Evolutionary conservation across 2,888 invertebrate species (phyloP).

Genomic region (Ophioninae sp.): DNA sequence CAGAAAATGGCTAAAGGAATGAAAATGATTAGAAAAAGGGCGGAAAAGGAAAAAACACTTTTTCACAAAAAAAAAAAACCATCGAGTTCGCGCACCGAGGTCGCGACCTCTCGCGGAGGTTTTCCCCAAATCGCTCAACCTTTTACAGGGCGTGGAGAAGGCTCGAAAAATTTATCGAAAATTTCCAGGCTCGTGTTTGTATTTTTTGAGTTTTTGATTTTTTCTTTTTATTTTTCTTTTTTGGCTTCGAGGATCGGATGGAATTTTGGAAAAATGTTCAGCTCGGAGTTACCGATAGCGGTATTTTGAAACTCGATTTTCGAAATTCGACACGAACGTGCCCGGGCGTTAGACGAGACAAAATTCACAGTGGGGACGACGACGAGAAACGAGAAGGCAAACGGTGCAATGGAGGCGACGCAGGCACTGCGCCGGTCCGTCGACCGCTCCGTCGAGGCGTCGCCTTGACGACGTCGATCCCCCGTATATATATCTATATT

Average conservation of each 20-base stretch:
- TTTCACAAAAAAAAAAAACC: neutral
- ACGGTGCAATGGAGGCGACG: slow-evolving; percentile 62
- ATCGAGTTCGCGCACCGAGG: neutral
- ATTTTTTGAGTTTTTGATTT: neutral
- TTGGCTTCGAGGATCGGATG: neutral
- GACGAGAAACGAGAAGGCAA: slow-evolving; percentile 34
- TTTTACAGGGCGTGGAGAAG: neutral
- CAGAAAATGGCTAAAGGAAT: neutral
- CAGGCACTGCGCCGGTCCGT: slow-evolving; percentile 61
- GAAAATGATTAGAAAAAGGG: neutral
- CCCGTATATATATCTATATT: neutral
- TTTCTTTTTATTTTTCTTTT: neutral
- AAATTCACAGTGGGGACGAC: slow-evolving; percentile 36
- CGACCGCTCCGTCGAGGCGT: slow-evolving; percentile 73
- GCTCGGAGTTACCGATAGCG: too few species aligned
- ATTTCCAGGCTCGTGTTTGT: neutral
- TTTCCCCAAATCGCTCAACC: slow-evolving; percentile 17
- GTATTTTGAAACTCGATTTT: too few species aligned
- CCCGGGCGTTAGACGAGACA: neutral
- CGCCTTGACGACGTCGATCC: slow-evolving; percentile 73
- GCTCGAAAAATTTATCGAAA: neutral
- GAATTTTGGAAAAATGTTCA: too few species aligned
- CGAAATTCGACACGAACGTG: neutral
- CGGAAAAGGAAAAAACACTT: slow-evolving; percentile 5
- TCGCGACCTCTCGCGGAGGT: slow-evolving; percentile 1